Percentiles rank a stretch among this genome's conserved stretches.
phyloP scores from a whole-genome alignment of 53 echinoderm and acorn worm genomes.

The Mesocentrotus franciscanus region DNA sequence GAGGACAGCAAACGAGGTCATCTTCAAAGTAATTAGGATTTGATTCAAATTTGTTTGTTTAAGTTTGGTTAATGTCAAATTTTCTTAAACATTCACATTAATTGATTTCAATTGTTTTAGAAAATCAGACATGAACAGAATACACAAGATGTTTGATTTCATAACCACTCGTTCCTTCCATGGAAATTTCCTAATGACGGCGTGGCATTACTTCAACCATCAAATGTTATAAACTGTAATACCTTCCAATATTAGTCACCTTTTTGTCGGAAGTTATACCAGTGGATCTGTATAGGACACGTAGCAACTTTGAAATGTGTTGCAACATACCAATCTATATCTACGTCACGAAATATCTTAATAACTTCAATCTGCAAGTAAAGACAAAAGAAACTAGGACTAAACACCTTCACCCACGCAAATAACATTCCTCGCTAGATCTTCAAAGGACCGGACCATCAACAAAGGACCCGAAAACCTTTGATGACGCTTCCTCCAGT shows the following conservation, averaged over 20 bases:
- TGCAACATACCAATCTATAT: slow-evolving; percentile 3
- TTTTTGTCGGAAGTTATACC: not conserved
- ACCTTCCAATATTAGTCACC: not conserved
- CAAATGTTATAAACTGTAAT: not conserved
- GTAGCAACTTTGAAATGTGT: slow-evolving; percentile 27
- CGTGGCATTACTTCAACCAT: no score
- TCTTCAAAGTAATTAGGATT: no score
- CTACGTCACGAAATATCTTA: slow-evolving; percentile 26
- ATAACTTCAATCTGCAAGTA: slow-evolving; percentile 38
- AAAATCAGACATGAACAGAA: no score
- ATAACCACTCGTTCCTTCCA: no score
- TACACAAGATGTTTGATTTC: no score
- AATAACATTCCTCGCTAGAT: slow-evolving; percentile 16
- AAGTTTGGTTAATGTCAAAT: no score
- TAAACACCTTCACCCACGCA: slow-evolving; percentile 47
- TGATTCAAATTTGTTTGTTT: no score
- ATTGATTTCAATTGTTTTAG: no score
- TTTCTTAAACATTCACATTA: no score
- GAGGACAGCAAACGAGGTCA: no score
- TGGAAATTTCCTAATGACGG: no score
- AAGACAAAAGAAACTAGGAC: not conserved
- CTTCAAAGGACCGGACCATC: not conserved
- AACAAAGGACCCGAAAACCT: not conserved
- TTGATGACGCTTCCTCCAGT: not conserved
- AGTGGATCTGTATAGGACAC: not conserved